Evolutionary conservation across 2,797 vertebrate species (phyloP).

Genomic region (Eidolon dupreanum): DNA sequence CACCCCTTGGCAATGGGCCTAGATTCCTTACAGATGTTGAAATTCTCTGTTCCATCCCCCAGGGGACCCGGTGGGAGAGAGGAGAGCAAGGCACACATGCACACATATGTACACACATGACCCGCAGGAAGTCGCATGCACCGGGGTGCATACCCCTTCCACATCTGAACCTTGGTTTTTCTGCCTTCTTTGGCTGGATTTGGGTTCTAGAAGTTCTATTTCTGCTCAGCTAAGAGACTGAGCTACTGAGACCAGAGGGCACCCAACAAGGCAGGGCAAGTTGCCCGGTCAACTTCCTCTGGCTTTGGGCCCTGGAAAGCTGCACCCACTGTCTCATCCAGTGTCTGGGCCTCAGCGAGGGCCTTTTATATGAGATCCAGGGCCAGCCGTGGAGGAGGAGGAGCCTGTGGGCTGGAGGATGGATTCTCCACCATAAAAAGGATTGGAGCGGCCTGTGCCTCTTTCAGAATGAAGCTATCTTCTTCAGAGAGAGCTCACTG

Average conservation of each 20-base stretch:
- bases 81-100: background rate
- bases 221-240: background rate
- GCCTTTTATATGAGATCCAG: background rate
- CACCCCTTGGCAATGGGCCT: constrained; percentile 71
- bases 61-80: constrained; percentile 47
- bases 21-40: constrained; percentile 82
- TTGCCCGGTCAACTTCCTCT: constrained; percentile 64
- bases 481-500: background rate
- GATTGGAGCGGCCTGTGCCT: background rate
- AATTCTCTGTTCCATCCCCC: constrained; percentile 67
- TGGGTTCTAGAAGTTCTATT: constrained; percentile 11
- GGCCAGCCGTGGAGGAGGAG: background rate
- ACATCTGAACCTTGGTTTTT: background rate
- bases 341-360: constrained; percentile 37
- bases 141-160: background rate
- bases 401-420: constrained; percentile 38
- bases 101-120: background rate
- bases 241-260: background rate
- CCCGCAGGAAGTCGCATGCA: background rate
- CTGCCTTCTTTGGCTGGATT: background rate
- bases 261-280: constrained; percentile 54
- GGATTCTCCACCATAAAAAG: background rate
- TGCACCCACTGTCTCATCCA: constrained; percentile 13
- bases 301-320: constrained; percentile 59
- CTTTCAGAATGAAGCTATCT: background rate